Base-by-base conservation (phyloP, 2,888 invertebrate genomes). In the Dromius quadrimaculatus region DNA sequence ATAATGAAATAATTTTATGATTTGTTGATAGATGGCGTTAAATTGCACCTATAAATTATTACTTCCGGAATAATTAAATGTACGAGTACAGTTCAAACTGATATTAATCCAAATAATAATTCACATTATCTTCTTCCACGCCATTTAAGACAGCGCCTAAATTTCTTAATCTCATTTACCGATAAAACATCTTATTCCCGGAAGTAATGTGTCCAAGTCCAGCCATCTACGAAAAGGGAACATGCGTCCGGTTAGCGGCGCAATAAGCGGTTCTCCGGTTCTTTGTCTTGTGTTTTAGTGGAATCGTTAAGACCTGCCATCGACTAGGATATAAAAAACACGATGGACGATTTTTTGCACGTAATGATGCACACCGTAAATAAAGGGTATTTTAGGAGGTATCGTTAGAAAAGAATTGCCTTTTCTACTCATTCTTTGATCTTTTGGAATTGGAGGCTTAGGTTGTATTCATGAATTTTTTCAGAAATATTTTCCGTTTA, bases 291-390 rank as follows among this genome's bases (percentile, higher is more conserved):
- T 54, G 15, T 28, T 54, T 54, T 19, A 54, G 17, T 23, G 15
- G 50, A 28, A 54, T 54, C 50, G 50, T 54, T 54, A 54, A 28
- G 50, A 3, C 23, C 13, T 13, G 20, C n/a, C 8, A 13, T n/a
- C 22, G 22, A 11, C 23, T n/a, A 3, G 13, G 23, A 3, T 13
- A 15, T 15, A 54, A 15, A 54, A 54, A 8, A 9, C 28, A 23
- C n/a, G 28, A 23, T 54, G 15, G 28, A 54, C 15, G 32, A 41
- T 41, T 15, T 41, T 41, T 41, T 41, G 13, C 11, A 41, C 15
- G 15, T 41, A 41, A 41, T 41, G 41, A 41, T 17, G 11, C 28
- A 28, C 28, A 8, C 15, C 15, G 41, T 41, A 41, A 41, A 41
- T 41, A 41, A 41, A 41, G 11, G 41, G 15, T 15, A 41, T 41